These are phyloP conservation scores for Phaethornis superciliosus DNA, from an alignment of 2,113 vertebrate genomes.

Conservation along the genomic window DNA sequence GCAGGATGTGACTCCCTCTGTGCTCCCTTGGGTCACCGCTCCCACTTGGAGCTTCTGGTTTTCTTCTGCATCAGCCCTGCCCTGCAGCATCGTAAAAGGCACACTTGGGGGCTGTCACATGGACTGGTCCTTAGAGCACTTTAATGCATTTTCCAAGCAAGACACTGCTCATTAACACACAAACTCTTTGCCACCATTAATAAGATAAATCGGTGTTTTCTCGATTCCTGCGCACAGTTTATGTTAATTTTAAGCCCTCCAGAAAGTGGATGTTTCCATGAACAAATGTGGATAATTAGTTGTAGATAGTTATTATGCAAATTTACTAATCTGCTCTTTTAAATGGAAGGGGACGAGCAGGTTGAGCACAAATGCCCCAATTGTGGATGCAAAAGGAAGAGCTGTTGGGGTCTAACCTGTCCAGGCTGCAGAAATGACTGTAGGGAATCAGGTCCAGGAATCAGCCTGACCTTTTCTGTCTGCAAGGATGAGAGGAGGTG, in stretches of 20 bases:
- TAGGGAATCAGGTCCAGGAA: neutral
- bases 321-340: slow-evolving; percentile 14
- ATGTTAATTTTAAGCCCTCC: slow-evolving; percentile 48
- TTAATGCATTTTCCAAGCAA: neutral
- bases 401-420: neutral
- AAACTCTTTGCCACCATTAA: slow-evolving; percentile 4
- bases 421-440: neutral
- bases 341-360: neutral
- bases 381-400: neutral
- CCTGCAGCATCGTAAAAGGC: neutral
- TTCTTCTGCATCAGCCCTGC: neutral
- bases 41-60: neutral
- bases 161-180: neutral
- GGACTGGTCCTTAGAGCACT: neutral
- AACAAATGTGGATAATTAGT: slow-evolving; percentile 59
- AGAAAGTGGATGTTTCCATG: slow-evolving; percentile 23
- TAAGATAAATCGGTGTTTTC: slow-evolving; percentile 16
- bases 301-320: slow-evolving; percentile 51
- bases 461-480: neutral
- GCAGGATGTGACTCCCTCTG: accelerated
- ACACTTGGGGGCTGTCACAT: accelerated
- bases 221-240: neutral
- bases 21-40: accelerated
- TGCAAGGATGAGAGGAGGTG: neutral
- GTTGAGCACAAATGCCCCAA: neutral